A percentile compares a stretch with the other conserved stretches of the same genome.
Evolutionary conservation across 2,113 vertebrate species (phyloP).

Genomic region (Prunella fulvescens): DNA sequence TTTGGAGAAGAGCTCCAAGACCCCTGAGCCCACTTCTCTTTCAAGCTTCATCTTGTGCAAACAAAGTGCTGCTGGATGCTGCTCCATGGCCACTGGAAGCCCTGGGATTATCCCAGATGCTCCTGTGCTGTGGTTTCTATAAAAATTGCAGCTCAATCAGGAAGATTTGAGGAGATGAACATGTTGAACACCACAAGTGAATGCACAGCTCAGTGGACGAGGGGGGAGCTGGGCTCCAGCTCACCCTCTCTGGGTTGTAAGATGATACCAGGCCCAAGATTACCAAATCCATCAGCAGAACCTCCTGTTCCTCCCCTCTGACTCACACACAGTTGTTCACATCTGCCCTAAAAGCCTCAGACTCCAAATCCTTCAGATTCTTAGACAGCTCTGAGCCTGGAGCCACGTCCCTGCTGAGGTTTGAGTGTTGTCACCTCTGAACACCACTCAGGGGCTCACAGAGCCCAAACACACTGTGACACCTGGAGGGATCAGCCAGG

Average conservation of each 20-base stretch:
- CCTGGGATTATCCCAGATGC: fast-evolving
- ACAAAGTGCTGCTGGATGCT: not conserved
- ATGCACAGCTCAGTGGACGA: fast-evolving
- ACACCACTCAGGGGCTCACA: not conserved
- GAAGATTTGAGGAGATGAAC: not conserved
- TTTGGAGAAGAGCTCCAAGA: not conserved
- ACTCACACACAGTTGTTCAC: not conserved
- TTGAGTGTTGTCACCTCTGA: not conserved
- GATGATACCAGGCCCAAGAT: not conserved
- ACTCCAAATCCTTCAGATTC: not conserved
- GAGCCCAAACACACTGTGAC: not conserved
- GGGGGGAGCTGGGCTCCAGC: not conserved
- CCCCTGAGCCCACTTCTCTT: not conserved
- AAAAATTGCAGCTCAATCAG: not conserved
- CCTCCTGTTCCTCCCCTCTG: not conserved
- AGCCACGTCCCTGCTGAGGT: not conserved
- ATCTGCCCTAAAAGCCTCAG: not conserved
- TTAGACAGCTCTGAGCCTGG: not conserved
- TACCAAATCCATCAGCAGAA: not conserved
- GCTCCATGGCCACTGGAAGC: fast-evolving
- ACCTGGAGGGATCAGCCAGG: not conserved
- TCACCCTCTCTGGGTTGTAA: not conserved
- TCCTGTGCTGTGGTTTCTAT: fast-evolving
- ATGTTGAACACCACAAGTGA: fast-evolving
- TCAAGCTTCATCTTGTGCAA: not conserved